These are phyloP conservation scores for Mycteria americana DNA, from an alignment of 2,797 vertebrate species.

Conservation along the genomic window DNA sequence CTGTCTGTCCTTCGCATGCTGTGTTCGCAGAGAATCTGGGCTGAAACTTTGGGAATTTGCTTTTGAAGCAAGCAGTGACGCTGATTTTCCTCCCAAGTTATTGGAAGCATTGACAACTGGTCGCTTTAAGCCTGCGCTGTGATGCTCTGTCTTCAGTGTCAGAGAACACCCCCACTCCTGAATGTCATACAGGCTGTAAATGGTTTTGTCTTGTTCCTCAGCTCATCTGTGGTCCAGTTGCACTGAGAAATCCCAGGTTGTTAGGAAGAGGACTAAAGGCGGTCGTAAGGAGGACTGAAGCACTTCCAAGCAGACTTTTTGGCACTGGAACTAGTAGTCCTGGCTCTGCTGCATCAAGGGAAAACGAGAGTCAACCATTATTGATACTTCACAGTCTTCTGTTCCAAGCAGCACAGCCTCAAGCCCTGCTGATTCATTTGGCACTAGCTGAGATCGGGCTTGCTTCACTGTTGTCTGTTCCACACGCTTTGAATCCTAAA, in stretches of 20 bases:
- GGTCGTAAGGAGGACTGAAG: not conserved
- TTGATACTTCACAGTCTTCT: not conserved
- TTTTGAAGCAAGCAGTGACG: not conserved
- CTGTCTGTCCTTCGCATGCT: not conserved
- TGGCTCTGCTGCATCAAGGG: not conserved
- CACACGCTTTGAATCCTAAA: not conserved
- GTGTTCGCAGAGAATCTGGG: fast-evolving
- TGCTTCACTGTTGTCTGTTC: not conserved
- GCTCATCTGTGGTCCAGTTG: not conserved
- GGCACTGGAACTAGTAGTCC: not conserved
- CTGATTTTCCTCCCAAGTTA: not conserved
- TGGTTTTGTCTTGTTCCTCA: not conserved
- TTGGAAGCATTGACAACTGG: not conserved
- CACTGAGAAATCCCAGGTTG: not conserved
- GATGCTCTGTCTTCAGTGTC: not conserved
- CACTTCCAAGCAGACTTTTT: not conserved
- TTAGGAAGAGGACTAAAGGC: not conserved
- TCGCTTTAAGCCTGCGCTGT: not conserved
- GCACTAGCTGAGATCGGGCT: not conserved
- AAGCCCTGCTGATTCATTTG: not conserved
- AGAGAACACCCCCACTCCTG: not conserved
- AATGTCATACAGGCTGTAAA: not conserved
- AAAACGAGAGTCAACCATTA: not conserved
- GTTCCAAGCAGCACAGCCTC: not conserved
- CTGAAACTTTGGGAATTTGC: not conserved